Percentiles rank a stretch among this genome's conserved stretches.
These are phyloP conservation scores for Thalassophryne amazonica DNA, from an alignment of 2,797 vertebrate genomes.

Conservation along the genomic window DNA sequence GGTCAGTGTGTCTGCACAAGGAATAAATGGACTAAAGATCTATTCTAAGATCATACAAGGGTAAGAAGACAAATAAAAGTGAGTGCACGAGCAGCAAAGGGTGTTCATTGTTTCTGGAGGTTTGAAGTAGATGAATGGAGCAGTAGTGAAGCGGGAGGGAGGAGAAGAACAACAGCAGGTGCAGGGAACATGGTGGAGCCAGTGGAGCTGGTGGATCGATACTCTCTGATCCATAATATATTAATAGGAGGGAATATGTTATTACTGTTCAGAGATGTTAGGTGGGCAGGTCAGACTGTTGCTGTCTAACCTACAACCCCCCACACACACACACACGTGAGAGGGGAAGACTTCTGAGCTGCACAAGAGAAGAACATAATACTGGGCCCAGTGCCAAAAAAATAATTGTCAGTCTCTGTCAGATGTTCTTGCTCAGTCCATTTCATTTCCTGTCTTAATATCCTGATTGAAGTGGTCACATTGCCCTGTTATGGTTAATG, in stretches of 20 bases:
- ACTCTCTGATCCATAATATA: constrained; percentile 62
- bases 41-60: not conserved
- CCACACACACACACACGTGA: constrained; percentile 19
- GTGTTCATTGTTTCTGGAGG: not conserved
- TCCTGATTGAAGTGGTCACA: constrained; percentile 73
- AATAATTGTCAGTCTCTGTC: constrained; percentile 9
- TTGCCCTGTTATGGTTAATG: constrained; percentile 64
- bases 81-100: not conserved
- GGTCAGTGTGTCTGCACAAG: too few relatives aligned
- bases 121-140: constrained; percentile 4
- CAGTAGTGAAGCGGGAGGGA: constrained; percentile 1
- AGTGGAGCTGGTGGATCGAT: constrained; percentile 53
- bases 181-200: constrained; percentile 3
- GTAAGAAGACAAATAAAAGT: not conserved
- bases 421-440: constrained; percentile 34
- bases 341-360: constrained; percentile 32
- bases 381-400: constrained; percentile 53
- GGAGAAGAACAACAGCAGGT: not conserved
- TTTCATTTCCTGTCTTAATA: constrained; percentile 65
- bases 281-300: constrained; percentile 35
- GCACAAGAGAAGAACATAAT: constrained; percentile 53
- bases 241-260: constrained; percentile 69
- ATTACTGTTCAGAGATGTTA: constrained; percentile 70
- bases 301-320: too few relatives aligned
- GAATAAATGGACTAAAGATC: too few relatives aligned